Evolutionary conservation across 2,888 invertebrate genomes (phyloP).

Genomic region (Antitype chi): DNA sequence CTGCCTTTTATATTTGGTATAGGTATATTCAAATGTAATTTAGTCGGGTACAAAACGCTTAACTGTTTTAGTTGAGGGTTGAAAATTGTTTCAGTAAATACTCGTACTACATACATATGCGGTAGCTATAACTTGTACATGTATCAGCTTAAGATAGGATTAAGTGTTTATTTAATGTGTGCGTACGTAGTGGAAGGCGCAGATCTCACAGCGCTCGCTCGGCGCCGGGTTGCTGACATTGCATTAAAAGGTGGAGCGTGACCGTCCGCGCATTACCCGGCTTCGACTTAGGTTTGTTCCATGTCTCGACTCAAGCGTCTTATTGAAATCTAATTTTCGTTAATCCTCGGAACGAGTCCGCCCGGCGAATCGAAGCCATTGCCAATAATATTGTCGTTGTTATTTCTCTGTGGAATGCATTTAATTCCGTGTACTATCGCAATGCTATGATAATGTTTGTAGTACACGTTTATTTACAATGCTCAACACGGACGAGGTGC

Average conservation of each 20-base stretch:
- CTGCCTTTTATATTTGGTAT: conserved; percentile 58
- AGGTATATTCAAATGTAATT: conserved; percentile 64
- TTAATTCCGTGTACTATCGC: conserved; percentile 67
- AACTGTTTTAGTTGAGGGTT: conserved; percentile 41
- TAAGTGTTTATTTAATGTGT: conserved; percentile 60
- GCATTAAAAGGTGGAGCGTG: conserved; percentile 86
- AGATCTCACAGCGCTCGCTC: conserved; percentile 52
- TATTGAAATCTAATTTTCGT: conserved; percentile 90
- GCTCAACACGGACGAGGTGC: background rate
- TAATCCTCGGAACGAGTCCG: conserved; percentile 85
- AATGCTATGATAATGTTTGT: conserved; percentile 66
- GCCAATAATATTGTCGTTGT: conserved; percentile 82
- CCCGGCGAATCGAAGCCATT: conserved; percentile 76
- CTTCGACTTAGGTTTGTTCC: conserved; percentile 85
- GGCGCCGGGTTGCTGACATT: conserved; percentile 78
- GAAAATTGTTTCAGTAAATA: conserved; percentile 58
- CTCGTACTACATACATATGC: conserved; percentile 33
- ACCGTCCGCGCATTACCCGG: conserved; percentile 84
- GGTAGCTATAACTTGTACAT: conserved; percentile 59
- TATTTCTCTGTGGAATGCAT: conserved; percentile 76
- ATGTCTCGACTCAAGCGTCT: conserved; percentile 86
- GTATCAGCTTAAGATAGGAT: conserved; percentile 59
- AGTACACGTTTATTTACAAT: conserved; percentile 8
- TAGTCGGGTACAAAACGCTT: conserved; percentile 49
- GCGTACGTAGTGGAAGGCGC: conserved; percentile 56